phyloP scores from a whole-genome alignment of 2,113 vertebrate genomes.

The Bungarus multicinctus region DNA sequence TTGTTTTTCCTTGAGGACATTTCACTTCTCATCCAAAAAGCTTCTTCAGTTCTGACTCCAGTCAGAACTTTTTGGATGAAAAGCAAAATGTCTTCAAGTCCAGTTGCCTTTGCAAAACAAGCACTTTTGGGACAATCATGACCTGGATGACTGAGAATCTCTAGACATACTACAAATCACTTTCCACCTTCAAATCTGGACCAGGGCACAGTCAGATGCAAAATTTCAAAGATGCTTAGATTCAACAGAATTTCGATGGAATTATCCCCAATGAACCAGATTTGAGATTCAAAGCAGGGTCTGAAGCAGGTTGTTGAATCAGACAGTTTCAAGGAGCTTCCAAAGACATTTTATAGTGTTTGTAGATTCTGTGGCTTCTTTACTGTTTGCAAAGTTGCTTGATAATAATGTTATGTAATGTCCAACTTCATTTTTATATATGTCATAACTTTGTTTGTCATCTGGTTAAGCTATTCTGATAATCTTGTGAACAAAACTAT shows the following conservation, averaged over 20 bases:
- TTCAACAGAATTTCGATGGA: background rate
- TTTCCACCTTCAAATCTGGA: background rate
- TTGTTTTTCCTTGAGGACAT: background rate
- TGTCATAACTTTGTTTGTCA: background rate
- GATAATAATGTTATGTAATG: background rate
- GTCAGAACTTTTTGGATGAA: too few species aligned
- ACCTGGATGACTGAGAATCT: background rate
- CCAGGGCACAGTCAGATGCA: background rate
- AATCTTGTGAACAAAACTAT: background rate
- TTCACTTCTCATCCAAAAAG: background rate
- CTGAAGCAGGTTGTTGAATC: background rate
- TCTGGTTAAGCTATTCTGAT: background rate
- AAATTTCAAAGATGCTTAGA: background rate
- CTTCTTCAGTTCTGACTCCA: background rate
- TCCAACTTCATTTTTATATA: background rate
- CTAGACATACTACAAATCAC: background rate
- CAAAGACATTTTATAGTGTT: background rate
- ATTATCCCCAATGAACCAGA: background rate
- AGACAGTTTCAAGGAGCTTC: background rate
- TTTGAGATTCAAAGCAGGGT: background rate
- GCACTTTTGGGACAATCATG: background rate
- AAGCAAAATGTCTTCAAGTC: background rate
- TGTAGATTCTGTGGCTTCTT: background rate
- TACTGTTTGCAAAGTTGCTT: background rate
- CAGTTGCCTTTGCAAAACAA: background rate